phyloP scores from a whole-genome alignment of 2,113 vertebrate genomes.

The Bothrops jararaca region DNA sequence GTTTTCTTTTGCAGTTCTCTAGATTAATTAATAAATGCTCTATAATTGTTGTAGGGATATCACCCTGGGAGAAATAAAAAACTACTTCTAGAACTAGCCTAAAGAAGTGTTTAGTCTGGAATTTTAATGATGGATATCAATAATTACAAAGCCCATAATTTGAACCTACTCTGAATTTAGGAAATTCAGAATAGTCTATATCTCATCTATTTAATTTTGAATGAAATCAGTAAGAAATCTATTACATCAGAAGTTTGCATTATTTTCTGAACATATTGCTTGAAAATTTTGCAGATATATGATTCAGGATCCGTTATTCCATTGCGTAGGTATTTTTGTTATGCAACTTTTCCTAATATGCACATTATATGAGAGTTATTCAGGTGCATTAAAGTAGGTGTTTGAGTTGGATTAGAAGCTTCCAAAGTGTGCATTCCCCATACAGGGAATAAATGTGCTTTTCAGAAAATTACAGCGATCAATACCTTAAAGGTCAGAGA shows the following conservation, averaged over 20 bases:
- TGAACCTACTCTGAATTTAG: not conserved
- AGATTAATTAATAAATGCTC: slow-evolving; percentile 44
- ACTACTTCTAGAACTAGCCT: not conserved
- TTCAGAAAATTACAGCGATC: slow-evolving; percentile 50
- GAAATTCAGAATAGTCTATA: not conserved
- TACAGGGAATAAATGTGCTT: slow-evolving; percentile 41
- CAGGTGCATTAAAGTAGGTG: slow-evolving; percentile 36
- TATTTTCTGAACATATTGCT: not conserved
- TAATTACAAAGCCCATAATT: not conserved
- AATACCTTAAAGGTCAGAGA: slow-evolving; percentile 46
- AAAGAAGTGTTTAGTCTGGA: not conserved
- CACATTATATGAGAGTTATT: not conserved
- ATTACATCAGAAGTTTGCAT: not conserved
- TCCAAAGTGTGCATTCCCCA: slow-evolving; percentile 28
- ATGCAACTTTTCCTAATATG: not conserved
- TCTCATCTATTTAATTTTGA: not conserved
- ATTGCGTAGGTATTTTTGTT: not conserved
- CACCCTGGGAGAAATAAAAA: slow-evolving; percentile 20
- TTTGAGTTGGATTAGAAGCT: slow-evolving; percentile 7
- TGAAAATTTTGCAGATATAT: not conserved
- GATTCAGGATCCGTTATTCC: not conserved
- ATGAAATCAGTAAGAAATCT: not conserved
- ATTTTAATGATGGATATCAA: not conserved
- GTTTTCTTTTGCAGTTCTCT: slow-evolving; percentile 26
- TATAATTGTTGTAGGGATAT: not conserved